Evolutionary conservation across 1,140 invertebrate genomes (phyloP), one percentile per base, ranked within the genome.

Genomic region (Apis dorsata): DNA sequence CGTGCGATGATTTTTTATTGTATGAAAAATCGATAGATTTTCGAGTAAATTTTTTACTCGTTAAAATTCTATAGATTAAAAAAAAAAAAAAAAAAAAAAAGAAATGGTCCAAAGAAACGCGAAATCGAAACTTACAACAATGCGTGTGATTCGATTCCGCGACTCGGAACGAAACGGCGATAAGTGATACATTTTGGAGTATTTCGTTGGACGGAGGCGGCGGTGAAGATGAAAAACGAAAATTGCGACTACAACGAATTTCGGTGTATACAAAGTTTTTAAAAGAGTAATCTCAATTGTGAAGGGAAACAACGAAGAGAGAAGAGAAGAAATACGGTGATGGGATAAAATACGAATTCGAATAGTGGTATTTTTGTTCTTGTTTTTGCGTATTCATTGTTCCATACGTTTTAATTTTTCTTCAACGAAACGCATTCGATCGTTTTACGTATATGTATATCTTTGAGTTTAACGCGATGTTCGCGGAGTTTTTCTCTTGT

Each of bases 331-430:
- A 80, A 76, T 51, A 83, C 81, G 85, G 76, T 70, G 76, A 83
- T 83, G 79, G 70, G 71, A 79, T 66, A 76, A 59, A 76, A 79
- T 77, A 76, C n/a, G 66, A 86, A 80, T 68, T 87, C 85, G 85
- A 86, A 69, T 65, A 62, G 66, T 78, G 70, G 68, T 71, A 84
- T 82, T 85, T 91, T 89, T 80, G 81, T 85, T 86, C 85, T 89
- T 83, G 75, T 84, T 88, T 90, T 88, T 88, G 81, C 84, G 84
- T 82, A 88, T 88, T 89, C 79, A 76, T 88, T 81, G 86, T 88
- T 89, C 81, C 79, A 80, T 86, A 81, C 17, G 81, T 87, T 87
- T 86, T 75, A n/a, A 84, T 87, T 87, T 86, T 81, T 87, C 82
- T 78, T 55, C 81, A 70, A 77, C 57, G 53, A 77, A 44, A 63